Conservation (phyloP, 2,797 vertebrate species). For the Pteropus rufus region DNA sequence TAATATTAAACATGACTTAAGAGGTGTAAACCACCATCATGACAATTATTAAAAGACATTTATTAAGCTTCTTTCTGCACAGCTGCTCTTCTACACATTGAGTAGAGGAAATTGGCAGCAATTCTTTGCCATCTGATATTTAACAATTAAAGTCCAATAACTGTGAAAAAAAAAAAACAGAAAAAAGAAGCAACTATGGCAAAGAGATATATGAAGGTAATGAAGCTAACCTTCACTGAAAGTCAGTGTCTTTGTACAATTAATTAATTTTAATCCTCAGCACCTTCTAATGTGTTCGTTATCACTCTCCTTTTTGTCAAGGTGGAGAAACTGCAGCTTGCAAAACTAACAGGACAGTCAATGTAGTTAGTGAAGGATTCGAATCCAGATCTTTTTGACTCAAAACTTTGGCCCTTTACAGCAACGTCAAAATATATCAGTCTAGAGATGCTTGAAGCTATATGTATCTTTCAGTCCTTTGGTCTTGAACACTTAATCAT, state of each 20-base stretch:
- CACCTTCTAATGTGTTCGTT: not conserved
- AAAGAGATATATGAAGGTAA: not conserved
- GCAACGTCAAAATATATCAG: not conserved
- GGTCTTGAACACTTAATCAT: not conserved
- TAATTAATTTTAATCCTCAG: not conserved
- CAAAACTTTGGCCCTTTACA: not conserved
- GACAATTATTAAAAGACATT: conserved; percentile 12
- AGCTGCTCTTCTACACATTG: not conserved
- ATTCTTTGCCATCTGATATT: not conserved
- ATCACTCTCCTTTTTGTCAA: not conserved
- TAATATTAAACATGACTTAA: not conserved
- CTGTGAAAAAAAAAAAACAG: not conserved
- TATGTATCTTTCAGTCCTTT: not conserved
- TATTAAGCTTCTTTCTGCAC: not conserved
- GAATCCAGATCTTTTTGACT: not conserved
- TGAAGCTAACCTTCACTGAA: not conserved
- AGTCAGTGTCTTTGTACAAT: not conserved
- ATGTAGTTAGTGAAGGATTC: not conserved
- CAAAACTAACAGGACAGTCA: not conserved
- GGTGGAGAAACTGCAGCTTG: not conserved
- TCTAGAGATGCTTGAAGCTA: not conserved
- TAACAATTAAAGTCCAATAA: not conserved
- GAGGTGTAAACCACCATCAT: not conserved
- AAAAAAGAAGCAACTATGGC: not conserved
- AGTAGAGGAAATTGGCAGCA: not conserved